These are phyloP conservation scores for Marronus borbonicus DNA, from an alignment of 2,888 invertebrate species.

Conservation along the genomic window DNA sequence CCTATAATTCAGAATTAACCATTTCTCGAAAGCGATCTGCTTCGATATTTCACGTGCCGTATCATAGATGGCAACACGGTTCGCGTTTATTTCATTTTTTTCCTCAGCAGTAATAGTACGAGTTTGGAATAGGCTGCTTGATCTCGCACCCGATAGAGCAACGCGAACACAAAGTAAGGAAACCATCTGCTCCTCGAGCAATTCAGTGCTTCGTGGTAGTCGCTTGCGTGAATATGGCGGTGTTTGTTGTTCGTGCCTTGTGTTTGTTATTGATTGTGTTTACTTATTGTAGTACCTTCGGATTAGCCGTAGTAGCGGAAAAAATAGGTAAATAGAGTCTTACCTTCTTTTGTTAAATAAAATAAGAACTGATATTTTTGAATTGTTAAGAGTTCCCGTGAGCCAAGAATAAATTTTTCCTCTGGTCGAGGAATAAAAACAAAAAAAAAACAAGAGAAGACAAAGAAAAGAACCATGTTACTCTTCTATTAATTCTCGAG, in stretches of 20 bases:
- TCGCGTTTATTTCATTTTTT: too few species aligned
- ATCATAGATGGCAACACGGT: too few species aligned
- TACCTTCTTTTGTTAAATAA: neutral
- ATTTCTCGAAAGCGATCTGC: too few species aligned
- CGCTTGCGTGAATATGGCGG: constrained; percentile 39
- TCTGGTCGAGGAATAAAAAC: neutral
- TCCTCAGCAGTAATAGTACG: neutral
- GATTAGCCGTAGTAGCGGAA: constrained; percentile 32
- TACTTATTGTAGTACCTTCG: constrained; percentile 21
- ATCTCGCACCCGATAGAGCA: too few species aligned
- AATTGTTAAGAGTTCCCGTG: neutral
- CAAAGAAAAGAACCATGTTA: neutral
- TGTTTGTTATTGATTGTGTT: constrained; percentile 45
- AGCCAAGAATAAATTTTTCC: constrained; percentile 1
- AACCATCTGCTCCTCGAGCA: too few species aligned
- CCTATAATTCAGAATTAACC: too few species aligned
- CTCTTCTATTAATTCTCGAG: neutral
- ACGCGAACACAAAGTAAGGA: too few species aligned
- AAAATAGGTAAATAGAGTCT: constrained; percentile 26
- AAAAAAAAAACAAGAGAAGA: neutral
- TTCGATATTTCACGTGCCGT: too few species aligned
- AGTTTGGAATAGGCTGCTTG: too few species aligned
- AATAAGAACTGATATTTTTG: neutral
- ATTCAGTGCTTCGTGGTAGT: neutral
- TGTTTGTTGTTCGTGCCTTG: constrained; percentile 31